Conservation (phyloP, 2,888 invertebrate genomes). For the Bimastos eiseni region DNA sequence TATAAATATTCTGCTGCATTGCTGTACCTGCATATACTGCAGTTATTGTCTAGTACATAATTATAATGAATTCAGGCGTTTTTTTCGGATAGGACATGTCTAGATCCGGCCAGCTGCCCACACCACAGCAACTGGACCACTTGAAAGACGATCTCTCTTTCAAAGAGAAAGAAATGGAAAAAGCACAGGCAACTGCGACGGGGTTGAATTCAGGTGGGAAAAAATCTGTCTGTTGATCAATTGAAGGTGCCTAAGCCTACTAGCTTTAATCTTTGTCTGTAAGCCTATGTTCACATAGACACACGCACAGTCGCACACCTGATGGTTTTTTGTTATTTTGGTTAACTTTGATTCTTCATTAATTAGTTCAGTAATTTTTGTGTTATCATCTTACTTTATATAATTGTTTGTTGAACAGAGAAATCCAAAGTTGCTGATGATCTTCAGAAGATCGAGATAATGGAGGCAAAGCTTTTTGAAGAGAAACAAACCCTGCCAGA, state of each 20-base stretch:
- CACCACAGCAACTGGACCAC: conserved; percentile 61
- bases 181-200: conserved; percentile 70
- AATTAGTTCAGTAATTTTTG: neutral
- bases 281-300: neutral
- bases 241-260: neutral
- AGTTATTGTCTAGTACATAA: neutral
- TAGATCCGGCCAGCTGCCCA: conserved; percentile 60
- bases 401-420: conserved; percentile 53
- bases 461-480: conserved; percentile 72
- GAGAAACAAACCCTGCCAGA: conserved; percentile 65
- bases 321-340: neutral
- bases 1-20: conserved; percentile 22
- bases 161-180: conserved; percentile 69
- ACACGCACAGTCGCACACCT: neutral
- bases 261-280: neutral
- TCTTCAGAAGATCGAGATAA: conserved; percentile 67
- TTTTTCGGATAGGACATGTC: conserved; percentile 48
- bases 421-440: conserved; percentile 65
- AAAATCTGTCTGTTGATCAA: neutral
- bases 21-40: neutral
- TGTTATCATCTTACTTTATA: neutral
- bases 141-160: conserved; percentile 66
- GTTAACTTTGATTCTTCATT: neutral
- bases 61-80: neutral
- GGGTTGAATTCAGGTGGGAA: conserved; percentile 64